These are phyloP conservation scores for Stichopus horrens DNA, from an alignment of 53 echinoderm and acorn worm genomes.

Conservation along the genomic window DNA sequence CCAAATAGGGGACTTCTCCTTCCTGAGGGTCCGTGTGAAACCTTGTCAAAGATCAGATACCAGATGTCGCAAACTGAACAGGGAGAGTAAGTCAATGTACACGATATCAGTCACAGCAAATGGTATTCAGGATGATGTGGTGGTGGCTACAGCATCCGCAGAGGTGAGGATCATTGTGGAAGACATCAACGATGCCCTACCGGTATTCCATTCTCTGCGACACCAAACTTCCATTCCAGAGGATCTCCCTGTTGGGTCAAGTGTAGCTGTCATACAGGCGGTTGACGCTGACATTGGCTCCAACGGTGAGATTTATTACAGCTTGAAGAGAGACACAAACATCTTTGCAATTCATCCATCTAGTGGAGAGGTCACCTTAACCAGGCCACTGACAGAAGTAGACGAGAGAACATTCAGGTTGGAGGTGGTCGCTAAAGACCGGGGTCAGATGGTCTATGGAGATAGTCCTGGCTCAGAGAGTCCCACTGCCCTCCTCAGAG, in stretches of 20 bases:
- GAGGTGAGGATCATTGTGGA: constrained; percentile 61
- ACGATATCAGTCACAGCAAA: constrained; percentile 57
- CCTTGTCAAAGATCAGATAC: constrained; percentile 55
- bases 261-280: constrained; percentile 75
- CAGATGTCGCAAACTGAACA: constrained; percentile 66
- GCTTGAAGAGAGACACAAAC: constrained; percentile 71
- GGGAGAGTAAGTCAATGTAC: constrained; percentile 73
- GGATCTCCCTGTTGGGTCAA: constrained; percentile 71
- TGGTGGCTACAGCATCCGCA: constrained; percentile 28
- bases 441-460: constrained; percentile 84
- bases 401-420: constrained; percentile 55
- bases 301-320: constrained; percentile 97
- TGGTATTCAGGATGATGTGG: constrained; percentile 31
- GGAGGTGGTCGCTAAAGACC: constrained; percentile 80
- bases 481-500: constrained; percentile 50
- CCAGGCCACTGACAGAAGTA: constrained; percentile 69
- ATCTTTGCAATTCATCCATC: constrained; percentile 94
- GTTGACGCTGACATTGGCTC: constrained; percentile 91
- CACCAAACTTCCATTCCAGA: constrained; percentile 70
- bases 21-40: constrained; percentile 75
- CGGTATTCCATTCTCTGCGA: constrained; percentile 66
- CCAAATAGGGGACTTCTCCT: constrained; percentile 85
- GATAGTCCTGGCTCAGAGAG: constrained; percentile 65
- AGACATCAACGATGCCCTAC: constrained; percentile 89
- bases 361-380: constrained; percentile 88